These are phyloP conservation scores for Eristalis pertinax DNA, from an alignment of 2,888 invertebrate genomes.

Conservation along the genomic window DNA sequence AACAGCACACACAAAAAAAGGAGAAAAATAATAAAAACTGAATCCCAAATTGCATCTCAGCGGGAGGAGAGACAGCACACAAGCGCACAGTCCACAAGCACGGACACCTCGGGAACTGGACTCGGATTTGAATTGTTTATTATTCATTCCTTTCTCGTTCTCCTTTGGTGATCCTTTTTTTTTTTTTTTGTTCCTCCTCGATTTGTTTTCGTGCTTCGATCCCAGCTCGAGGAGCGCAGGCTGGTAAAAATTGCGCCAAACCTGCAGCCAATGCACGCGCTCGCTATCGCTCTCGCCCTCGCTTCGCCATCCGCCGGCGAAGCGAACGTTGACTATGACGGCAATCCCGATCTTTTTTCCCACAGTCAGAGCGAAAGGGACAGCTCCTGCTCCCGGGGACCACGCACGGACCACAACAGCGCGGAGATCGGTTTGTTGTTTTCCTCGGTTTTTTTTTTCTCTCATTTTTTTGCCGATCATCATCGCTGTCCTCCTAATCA, in stretches of 20 bases:
- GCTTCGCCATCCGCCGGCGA: slow-evolving; percentile 9
- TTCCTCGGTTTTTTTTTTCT: too few species aligned
- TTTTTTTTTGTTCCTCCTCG: slow-evolving; percentile 34
- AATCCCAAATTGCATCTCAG: slow-evolving; percentile 57
- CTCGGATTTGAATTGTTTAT: slow-evolving; percentile 51
- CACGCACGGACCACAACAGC: slow-evolving; percentile 28
- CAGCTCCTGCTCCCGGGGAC: not conserved
- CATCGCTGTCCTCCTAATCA: slow-evolving; percentile 9
- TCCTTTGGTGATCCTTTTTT: slow-evolving; percentile 31
- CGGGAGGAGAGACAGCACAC: slow-evolving; percentile 44
- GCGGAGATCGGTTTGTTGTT: not conserved
- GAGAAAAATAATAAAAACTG: slow-evolving; percentile 8
- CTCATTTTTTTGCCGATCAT: not conserved
- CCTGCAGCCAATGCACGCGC: slow-evolving; percentile 70
- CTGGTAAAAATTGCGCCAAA: slow-evolving; percentile 68
- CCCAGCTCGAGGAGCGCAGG: not conserved
- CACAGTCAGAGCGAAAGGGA: slow-evolving; percentile 56
- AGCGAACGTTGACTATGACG: too few species aligned
- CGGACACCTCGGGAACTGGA: slow-evolving; percentile 13
- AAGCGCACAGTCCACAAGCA: not conserved
- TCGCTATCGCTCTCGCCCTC: slow-evolving; percentile 42
- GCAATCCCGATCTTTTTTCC: slow-evolving; percentile 47
- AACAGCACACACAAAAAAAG: not conserved
- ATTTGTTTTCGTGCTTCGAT: slow-evolving; percentile 8
- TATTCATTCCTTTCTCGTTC: slow-evolving; percentile 51